These are phyloP conservation scores for Sebastes taczanowskii DNA, from an alignment of 2,797 vertebrate genomes.

Conservation along the genomic window DNA sequence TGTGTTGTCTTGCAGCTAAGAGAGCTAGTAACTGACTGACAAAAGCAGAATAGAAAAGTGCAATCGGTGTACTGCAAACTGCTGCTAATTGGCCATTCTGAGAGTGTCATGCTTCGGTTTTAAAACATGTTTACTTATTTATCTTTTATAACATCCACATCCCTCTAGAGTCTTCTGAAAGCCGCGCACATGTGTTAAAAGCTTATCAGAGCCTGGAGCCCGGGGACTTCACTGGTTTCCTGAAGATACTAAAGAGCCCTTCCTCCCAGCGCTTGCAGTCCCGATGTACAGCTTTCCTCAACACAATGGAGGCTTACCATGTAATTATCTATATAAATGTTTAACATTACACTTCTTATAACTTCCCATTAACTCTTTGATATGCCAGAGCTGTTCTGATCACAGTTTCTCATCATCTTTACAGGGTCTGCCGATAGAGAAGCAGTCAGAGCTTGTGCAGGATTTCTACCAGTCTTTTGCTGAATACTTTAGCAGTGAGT, in stretches of 20 bases:
- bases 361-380: background rate
- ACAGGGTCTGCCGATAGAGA: constrained; percentile 79
- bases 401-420: constrained; percentile 1
- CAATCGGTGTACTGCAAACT: background rate
- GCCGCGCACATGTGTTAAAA: constrained; percentile 60
- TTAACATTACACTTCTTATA: background rate
- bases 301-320: constrained; percentile 83
- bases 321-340: constrained; percentile 59
- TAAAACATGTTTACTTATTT: background rate
- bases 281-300: constrained; percentile 82
- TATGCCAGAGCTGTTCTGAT: background rate
- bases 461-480: constrained; percentile 85
- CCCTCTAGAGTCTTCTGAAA: constrained; percentile 68
- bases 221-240: constrained; percentile 84
- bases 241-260: constrained; percentile 81
- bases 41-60: background rate
- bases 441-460: constrained; percentile 84
- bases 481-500: constrained; percentile 79
- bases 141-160: background rate
- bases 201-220: constrained; percentile 78
- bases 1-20: background rate
- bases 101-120: background rate
- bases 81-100: background rate
- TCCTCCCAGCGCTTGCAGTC: constrained; percentile 82
- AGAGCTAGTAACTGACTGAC: background rate